A percentile compares a stretch with the other conserved stretches of the same genome.
These are phyloP conservation scores for Drosophila jambulina DNA, from an alignment of 1,140 invertebrate species.

Conservation along the genomic window DNA sequence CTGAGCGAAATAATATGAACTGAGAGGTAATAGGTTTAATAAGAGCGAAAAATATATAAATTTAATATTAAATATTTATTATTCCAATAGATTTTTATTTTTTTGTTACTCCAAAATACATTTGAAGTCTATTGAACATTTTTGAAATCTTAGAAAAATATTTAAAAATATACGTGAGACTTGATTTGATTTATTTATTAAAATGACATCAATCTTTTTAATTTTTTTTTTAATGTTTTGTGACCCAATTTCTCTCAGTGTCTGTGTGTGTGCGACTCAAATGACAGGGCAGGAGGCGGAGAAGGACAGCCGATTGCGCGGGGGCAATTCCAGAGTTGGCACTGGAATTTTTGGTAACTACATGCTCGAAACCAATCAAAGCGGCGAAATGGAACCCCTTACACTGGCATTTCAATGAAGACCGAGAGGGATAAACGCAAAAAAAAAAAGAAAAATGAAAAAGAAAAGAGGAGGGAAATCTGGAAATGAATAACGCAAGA, in stretches of 20 bases:
- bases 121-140: too few species aligned
- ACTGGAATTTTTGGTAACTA: conserved; percentile 62
- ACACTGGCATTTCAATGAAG: conserved; percentile 61
- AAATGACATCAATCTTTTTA: too few species aligned
- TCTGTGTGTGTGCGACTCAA: conserved; percentile 14
- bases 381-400: conserved; percentile 74
- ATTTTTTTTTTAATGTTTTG: too few species aligned
- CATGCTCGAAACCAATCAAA: conserved; percentile 68
- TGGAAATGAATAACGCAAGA: conserved; percentile 76
- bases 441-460: neutral
- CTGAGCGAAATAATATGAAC: neutral
- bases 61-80: too few species aligned
- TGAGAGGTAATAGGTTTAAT: neutral
- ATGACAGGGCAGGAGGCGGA: conserved; percentile 19
- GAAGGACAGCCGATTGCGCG: neutral
- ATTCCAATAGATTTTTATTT: too few species aligned
- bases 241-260: neutral
- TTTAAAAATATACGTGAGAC: neutral
- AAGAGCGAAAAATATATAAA: neutral
- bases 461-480: conserved; percentile 5
- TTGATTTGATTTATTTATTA: too few species aligned
- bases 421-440: conserved; percentile 25
- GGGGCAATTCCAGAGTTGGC: conserved; percentile 8
- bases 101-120: too few species aligned
- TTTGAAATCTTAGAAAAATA: neutral